phyloP scores from a whole-genome alignment of 2,888 invertebrate genomes.

The Metalampra italica region DNA sequence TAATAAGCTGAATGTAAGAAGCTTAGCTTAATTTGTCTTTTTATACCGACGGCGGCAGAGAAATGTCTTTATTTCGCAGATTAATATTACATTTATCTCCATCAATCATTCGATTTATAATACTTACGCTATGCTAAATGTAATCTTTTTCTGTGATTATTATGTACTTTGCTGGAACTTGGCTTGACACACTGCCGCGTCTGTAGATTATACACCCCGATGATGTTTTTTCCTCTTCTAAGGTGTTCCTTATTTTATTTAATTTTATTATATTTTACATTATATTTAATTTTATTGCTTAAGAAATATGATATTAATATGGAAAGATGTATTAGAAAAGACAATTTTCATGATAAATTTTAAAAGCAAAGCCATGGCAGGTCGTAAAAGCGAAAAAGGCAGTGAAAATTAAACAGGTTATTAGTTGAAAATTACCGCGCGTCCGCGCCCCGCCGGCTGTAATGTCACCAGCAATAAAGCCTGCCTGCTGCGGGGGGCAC shows the following conservation, averaged over 20 bases:
- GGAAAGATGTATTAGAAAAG: background rate
- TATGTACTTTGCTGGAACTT: too few relatives aligned
- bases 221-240: too few relatives aligned
- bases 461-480: slow-evolving; percentile 64
- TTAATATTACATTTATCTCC: too few relatives aligned
- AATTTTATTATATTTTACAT: too few relatives aligned
- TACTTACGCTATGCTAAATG: too few relatives aligned
- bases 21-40: background rate
- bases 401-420: slow-evolving; percentile 61
- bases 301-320: too few relatives aligned
- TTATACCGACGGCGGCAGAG: background rate
- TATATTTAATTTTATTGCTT: too few relatives aligned
- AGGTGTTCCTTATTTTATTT: too few relatives aligned
- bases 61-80: background rate
- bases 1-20: slow-evolving; percentile 4
- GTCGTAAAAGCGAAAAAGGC: slow-evolving; percentile 2
- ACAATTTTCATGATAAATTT: background rate
- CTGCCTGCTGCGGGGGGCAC: slow-evolving; percentile 12
- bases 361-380: background rate
- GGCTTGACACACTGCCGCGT: too few relatives aligned
- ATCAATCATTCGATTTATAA: too few relatives aligned
- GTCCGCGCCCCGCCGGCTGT: slow-evolving; percentile 43
- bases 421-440: slow-evolving; percentile 73
- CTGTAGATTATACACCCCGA: too few relatives aligned
- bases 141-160: too few relatives aligned